Percentiles rank a stretch among this genome's conserved stretches.
Conservation (phyloP, 37 sponge, comb jelly and placozoan species). For the Spongia lamella region DNA sequence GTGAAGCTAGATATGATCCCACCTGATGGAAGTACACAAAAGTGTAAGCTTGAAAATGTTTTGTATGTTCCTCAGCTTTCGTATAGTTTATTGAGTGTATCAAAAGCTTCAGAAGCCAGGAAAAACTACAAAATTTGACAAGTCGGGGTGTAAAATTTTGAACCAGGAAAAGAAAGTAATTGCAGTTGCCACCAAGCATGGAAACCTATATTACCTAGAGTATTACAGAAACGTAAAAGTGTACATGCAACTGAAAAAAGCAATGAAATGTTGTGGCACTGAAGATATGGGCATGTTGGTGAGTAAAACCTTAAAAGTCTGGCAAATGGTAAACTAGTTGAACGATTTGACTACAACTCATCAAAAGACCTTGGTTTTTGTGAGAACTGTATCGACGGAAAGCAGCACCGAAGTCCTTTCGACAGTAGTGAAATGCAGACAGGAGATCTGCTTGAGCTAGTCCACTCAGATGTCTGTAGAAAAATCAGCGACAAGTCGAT, state of each 20-base stretch:
- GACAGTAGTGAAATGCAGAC: background rate
- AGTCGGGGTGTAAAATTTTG: slow-evolving; percentile 23
- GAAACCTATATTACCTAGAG: slow-evolving; percentile 55
- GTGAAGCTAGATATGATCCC: slow-evolving; percentile 14
- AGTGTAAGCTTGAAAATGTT: slow-evolving; percentile 36
- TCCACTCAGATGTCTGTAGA: slow-evolving; percentile 30
- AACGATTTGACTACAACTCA: slow-evolving; percentile 39
- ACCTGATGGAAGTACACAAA: slow-evolving; percentile 34
- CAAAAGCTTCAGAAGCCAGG: slow-evolving; percentile 34
- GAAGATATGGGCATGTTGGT: slow-evolving; percentile 53
- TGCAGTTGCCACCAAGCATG: slow-evolving; percentile 34
- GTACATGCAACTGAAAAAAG: slow-evolving; percentile 15
- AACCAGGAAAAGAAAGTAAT: slow-evolving; percentile 24
- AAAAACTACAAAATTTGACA: slow-evolving; percentile 32
- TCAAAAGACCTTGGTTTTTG: slow-evolving; percentile 48
- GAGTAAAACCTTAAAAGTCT: slow-evolving; percentile 33
- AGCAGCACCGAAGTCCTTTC: background rate
- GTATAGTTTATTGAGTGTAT: slow-evolving; percentile 44
- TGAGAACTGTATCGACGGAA: slow-evolving; percentile 47
- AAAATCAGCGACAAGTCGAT: slow-evolving; percentile 20
- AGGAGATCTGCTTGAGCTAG: slow-evolving; percentile 3
- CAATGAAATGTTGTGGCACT: slow-evolving; percentile 49
- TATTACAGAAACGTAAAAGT: slow-evolving; percentile 13
- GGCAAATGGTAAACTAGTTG: slow-evolving; percentile 28
- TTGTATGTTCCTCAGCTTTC: slow-evolving; percentile 43